Percentiles rank a stretch among this genome's conserved stretches.
Evolutionary conservation across 2,888 invertebrate genomes (phyloP).

Genomic region (Leptothorax acervorum): DNA sequence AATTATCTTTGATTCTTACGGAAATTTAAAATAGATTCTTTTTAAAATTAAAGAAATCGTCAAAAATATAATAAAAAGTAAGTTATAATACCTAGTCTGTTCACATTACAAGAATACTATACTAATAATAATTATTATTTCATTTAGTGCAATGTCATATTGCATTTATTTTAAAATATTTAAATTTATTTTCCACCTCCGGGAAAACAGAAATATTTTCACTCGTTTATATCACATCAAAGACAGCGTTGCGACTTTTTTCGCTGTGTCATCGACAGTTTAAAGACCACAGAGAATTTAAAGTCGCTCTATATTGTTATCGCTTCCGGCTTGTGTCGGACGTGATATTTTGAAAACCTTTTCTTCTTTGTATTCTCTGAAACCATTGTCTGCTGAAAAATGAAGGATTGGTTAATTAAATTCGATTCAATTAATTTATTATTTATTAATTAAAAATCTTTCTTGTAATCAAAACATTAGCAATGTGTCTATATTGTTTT

Average conservation of each 20-base stretch:
- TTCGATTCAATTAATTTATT: not conserved
- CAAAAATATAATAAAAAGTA: not conserved
- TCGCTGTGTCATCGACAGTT: not conserved
- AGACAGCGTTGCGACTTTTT: not conserved
- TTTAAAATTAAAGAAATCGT: not conserved
- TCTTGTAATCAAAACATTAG: not conserved
- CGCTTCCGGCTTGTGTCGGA: not conserved
- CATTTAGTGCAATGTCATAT: not conserved
- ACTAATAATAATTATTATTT: not conserved
- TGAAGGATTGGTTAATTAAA: slow-evolving; percentile 18
- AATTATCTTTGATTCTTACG: not conserved
- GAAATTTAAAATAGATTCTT: not conserved
- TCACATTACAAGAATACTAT: not conserved
- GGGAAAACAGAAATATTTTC: not conserved
- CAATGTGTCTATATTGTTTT: not conserved
- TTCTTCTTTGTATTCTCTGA: not conserved
- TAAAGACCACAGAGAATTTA: slow-evolving; percentile 7
- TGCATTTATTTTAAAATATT: not conserved
- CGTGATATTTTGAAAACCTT: not conserved
- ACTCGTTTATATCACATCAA: not conserved
- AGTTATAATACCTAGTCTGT: not conserved
- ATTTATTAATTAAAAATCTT: not conserved
- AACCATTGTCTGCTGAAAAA: not conserved
- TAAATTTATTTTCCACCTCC: not conserved
- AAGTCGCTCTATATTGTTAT: not conserved